Evolutionary conservation across 2,888 invertebrate genomes (phyloP).

Genomic region (Dione juno): DNA sequence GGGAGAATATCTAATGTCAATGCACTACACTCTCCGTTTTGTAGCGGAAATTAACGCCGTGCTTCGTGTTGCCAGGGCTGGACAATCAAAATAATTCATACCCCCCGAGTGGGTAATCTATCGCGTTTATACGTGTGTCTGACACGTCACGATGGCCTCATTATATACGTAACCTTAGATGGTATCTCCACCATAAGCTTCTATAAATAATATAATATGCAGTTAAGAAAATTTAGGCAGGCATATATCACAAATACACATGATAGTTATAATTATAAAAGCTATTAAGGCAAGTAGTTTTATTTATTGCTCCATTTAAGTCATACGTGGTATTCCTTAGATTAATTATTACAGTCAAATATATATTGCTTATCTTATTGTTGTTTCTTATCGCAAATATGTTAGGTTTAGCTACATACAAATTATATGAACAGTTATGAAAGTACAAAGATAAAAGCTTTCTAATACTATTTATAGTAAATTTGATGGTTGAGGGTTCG

Average conservation of each 20-base stretch:
- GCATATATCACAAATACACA: conserved; percentile 10
- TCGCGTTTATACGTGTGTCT: no score
- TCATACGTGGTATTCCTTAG: conserved; percentile 28
- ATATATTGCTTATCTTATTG: conserved; percentile 3
- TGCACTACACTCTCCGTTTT: no score
- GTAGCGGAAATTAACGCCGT: no score
- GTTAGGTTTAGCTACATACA: neutral
- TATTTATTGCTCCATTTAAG: conserved; percentile 32
- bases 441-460: neutral
- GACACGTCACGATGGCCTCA: no score
- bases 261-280: conserved; percentile 31
- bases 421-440: neutral
- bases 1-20: no score
- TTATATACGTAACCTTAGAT: neutral
- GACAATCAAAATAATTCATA: no score
- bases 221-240: conserved; percentile 3
- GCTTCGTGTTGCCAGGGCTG: no score
- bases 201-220: neutral
- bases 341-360: conserved; percentile 29
- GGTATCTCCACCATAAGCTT: neutral
- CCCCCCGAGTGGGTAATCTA: no score
- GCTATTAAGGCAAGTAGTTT: conserved; percentile 25
- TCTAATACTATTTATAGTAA: no score
- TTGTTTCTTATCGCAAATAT: conserved; percentile 9
- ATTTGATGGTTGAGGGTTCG: no score